phyloP scores from a whole-genome alignment of 2,888 invertebrate genomes.

The Hoplodrina ambigua region DNA sequence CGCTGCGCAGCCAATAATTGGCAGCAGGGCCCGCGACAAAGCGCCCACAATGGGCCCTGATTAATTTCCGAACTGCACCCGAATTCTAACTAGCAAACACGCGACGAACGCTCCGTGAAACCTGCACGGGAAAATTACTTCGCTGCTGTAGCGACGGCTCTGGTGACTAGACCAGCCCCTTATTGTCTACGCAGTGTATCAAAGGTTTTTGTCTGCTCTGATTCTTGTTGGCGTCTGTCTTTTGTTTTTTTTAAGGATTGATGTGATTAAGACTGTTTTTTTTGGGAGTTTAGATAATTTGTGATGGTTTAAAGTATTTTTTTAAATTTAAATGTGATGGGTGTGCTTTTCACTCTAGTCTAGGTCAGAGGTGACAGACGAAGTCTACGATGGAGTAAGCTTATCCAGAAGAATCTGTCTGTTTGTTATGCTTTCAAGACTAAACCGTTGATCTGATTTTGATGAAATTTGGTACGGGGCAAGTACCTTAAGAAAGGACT shows the following conservation, averaged over 20 bases:
- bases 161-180: constrained; percentile 61
- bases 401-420: no score
- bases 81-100: constrained; percentile 89
- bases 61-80: constrained; percentile 90
- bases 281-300: background rate
- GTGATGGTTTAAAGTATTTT: no score
- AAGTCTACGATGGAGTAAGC: no score
- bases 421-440: no score
- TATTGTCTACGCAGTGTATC: constrained; percentile 57
- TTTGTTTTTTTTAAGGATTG: constrained; percentile 4
- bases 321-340: no score
- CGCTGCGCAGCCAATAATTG: constrained; percentile 87
- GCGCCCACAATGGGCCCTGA: constrained; percentile 89
- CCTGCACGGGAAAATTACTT: constrained; percentile 81
- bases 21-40: constrained; percentile 87
- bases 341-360: no score
- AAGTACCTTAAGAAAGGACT: no score
- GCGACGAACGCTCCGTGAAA: constrained; percentile 78
- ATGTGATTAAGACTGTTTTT: background rate
- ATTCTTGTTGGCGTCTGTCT: constrained; percentile 50
- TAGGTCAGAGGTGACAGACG: no score
- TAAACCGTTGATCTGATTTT: no score
- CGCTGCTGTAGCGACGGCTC: constrained; percentile 68
- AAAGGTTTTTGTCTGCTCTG: constrained; percentile 55
- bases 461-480: no score